Percentiles rank a stretch among this genome's conserved stretches.
Conservation (phyloP, 2,888 invertebrate genomes). For the Pandemis heparana region DNA sequence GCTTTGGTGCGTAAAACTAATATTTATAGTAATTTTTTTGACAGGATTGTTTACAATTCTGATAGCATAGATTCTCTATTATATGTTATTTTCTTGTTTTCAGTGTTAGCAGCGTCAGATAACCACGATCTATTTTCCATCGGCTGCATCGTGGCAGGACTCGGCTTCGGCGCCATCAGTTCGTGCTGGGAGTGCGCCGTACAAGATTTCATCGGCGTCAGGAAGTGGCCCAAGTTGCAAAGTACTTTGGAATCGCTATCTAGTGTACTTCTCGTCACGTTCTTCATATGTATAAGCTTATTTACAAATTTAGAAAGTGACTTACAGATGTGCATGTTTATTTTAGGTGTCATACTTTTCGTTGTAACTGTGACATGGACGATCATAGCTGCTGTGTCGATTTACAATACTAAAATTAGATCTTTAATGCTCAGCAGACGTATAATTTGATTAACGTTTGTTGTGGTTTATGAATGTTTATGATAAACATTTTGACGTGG, state of each 20-base stretch:
- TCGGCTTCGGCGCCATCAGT: slow-evolving; percentile 79
- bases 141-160: slow-evolving; percentile 79
- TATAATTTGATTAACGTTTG: slow-evolving; percentile 43
- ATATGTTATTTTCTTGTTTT: slow-evolving; percentile 20
- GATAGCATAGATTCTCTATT: slow-evolving; percentile 13
- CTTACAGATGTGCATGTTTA: slow-evolving; percentile 66
- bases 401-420: slow-evolving; percentile 67
- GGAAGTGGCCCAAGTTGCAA: slow-evolving; percentile 80
- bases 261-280: slow-evolving; percentile 64
- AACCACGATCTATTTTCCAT: slow-evolving; percentile 79
- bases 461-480: slow-evolving; percentile 3
- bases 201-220: slow-evolving; percentile 78
- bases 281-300: slow-evolving; percentile 66
- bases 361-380: slow-evolving; percentile 69
- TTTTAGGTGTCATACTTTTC: slow-evolving; percentile 64
- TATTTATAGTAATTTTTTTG: background rate
- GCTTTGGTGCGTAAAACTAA: slow-evolving; percentile 66
- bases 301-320: slow-evolving; percentile 62
- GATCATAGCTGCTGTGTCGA: slow-evolving; percentile 60
- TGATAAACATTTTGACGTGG: slow-evolving; percentile 1
- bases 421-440: slow-evolving; percentile 58
- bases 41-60: slow-evolving; percentile 2
- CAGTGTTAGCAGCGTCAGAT: slow-evolving; percentile 70
- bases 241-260: slow-evolving; percentile 79
- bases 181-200: slow-evolving; percentile 79